These are phyloP conservation scores for Kradibia gibbosae DNA, from an alignment of 1,140 invertebrate genomes.

Conservation along the genomic window DNA sequence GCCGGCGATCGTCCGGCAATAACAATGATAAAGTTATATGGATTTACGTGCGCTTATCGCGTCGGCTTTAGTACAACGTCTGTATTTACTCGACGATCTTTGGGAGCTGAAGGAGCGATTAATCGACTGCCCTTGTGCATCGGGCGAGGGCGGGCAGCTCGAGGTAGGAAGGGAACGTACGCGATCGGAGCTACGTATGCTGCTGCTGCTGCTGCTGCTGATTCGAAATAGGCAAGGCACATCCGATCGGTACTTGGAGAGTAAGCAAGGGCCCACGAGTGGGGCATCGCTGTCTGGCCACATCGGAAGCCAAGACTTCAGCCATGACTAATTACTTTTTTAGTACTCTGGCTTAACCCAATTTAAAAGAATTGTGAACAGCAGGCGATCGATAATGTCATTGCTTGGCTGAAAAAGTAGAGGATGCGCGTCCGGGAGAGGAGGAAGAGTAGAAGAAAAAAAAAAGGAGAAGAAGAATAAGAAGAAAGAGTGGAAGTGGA, in stretches of 20 bases:
- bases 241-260: too few relatives aligned
- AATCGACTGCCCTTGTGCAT: neutral
- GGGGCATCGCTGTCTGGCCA: neutral
- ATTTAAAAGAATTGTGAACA: slow-evolving; percentile 11
- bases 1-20: too few relatives aligned
- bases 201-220: neutral
- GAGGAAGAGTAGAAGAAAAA: neutral
- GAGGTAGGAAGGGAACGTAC: neutral
- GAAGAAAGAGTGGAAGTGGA: neutral
- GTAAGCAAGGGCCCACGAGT: too few relatives aligned
- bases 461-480: neutral
- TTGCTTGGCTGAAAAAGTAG: too few relatives aligned
- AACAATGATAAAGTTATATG: too few relatives aligned
- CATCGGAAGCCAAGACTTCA: neutral
- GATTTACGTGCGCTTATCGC: too few relatives aligned
- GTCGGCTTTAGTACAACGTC: too few relatives aligned
- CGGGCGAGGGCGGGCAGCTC: neutral
- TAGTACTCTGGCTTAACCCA: neutral
- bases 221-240: neutral
- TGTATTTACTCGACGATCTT: slow-evolving; percentile 33
- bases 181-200: neutral
- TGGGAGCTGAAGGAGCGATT: slow-evolving; percentile 18
- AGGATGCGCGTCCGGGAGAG: too few relatives aligned
- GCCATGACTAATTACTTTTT: slow-evolving; percentile 4
- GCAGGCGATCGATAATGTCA: neutral